A percentile compares a stretch with the other conserved stretches of the same genome.
phyloP scores from a whole-genome alignment of 2,888 invertebrate species.

The Idaea aversata region DNA sequence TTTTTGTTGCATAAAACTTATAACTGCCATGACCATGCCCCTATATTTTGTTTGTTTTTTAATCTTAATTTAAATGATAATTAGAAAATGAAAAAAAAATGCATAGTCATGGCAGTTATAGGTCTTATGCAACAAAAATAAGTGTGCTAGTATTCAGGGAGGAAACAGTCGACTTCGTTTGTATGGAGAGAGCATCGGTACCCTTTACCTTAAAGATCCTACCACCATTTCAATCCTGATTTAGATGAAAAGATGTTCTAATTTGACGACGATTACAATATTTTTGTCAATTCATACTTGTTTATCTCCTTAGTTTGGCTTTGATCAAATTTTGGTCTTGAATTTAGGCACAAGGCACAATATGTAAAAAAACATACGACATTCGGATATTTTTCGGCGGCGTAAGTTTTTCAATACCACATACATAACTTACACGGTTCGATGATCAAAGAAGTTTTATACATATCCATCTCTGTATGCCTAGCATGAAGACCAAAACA shows the following conservation, averaged over 20 bases:
- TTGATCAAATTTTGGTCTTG: not conserved
- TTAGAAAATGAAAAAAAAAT: too few relatives aligned
- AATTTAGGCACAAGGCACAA: slow-evolving; percentile 12
- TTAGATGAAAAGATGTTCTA: not conserved
- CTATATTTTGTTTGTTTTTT: too few relatives aligned
- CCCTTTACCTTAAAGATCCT: too few relatives aligned
- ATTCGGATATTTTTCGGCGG: not conserved
- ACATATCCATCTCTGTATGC: slow-evolving; percentile 31
- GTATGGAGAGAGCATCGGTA: too few relatives aligned
- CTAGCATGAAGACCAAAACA: too few relatives aligned
- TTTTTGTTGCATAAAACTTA: too few relatives aligned
- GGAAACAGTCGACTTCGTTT: too few relatives aligned
- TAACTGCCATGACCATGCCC: too few relatives aligned
- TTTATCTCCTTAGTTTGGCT: not conserved
- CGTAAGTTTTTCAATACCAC: slow-evolving; percentile 14
- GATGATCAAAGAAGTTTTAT: slow-evolving; percentile 43
- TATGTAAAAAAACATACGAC: slow-evolving; percentile 2
- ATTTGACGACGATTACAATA: not conserved
- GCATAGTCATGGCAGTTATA: too few relatives aligned
- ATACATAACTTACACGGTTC: slow-evolving; percentile 41
- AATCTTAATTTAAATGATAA: too few relatives aligned
- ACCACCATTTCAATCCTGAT: not conserved
- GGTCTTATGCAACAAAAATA: too few relatives aligned
- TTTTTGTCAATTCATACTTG: not conserved
- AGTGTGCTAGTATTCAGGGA: too few relatives aligned